Conservation (phyloP, 2,888 invertebrate genomes). For the Schizaphis graminum region DNA sequence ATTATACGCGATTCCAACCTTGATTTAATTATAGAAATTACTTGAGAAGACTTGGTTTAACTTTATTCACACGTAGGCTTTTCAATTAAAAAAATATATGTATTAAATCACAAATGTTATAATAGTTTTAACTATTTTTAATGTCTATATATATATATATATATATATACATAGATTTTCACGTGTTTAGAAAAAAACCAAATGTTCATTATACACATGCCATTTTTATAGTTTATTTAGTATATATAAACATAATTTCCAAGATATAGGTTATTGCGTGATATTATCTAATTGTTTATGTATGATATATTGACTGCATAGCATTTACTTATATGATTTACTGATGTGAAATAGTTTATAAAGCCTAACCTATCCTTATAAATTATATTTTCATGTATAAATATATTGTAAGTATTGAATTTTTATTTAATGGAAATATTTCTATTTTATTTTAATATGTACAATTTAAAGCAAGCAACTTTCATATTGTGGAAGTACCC, state of each 20-base stretch:
- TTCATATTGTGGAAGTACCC: neutral
- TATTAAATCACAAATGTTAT: neutral
- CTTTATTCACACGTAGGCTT: neutral
- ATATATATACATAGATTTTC: neutral
- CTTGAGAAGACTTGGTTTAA: neutral
- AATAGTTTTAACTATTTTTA: neutral
- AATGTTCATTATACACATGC: neutral
- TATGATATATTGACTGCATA: neutral
- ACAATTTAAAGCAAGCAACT: neutral
- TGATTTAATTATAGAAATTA: constrained; percentile 8
- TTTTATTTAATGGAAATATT: neutral
- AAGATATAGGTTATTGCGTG: neutral
- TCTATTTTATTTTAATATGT: neutral
- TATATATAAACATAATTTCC: neutral
- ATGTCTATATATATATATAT: neutral
- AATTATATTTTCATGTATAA: neutral
- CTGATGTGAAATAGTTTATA: neutral
- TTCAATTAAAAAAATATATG: neutral
- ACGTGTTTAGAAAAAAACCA: neutral
- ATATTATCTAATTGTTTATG: neutral
- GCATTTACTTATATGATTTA: neutral
- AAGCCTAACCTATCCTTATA: neutral
- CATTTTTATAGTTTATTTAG: neutral
- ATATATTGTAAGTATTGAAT: neutral
- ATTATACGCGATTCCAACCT: neutral